phyloP scores from a whole-genome alignment of 2,113 vertebrate genomes.

The Upupa epops region DNA sequence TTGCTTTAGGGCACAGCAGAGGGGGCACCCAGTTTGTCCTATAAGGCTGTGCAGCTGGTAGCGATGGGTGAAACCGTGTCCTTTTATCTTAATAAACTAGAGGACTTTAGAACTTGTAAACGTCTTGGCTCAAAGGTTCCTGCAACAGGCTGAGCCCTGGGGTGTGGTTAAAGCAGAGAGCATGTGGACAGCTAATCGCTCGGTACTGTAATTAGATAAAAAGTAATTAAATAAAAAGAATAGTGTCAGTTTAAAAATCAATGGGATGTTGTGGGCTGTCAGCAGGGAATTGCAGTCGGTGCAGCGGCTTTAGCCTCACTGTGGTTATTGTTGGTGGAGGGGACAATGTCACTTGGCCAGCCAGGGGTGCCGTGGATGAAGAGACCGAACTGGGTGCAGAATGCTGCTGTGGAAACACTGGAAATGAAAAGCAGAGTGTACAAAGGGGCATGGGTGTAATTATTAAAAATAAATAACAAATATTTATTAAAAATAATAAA shows the following conservation, averaged over 20 bases:
- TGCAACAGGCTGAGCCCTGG: background rate
- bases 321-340: background rate
- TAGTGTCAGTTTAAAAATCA: background rate
- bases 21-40: background rate
- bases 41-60: fast-evolving
- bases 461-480: too few species aligned
- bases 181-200: background rate
- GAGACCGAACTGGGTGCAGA: fast-evolving
- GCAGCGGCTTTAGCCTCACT: background rate
- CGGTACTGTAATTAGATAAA: background rate
- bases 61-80: background rate
- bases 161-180: background rate
- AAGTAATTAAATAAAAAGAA: background rate
- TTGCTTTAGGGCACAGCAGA: background rate
- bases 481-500: background rate
- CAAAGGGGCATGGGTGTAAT: background rate
- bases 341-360: background rate
- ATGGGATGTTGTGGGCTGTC: background rate
- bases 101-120: background rate
- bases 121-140: background rate
- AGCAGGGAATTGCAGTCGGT: fast-evolving
- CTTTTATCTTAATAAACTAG: background rate
- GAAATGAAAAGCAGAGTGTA: background rate
- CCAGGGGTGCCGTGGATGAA: background rate
- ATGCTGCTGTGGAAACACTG: background rate